These are phyloP conservation scores for Stramonita haemastoma DNA, from an alignment of 2,888 invertebrate genomes.

Conservation along the genomic window DNA sequence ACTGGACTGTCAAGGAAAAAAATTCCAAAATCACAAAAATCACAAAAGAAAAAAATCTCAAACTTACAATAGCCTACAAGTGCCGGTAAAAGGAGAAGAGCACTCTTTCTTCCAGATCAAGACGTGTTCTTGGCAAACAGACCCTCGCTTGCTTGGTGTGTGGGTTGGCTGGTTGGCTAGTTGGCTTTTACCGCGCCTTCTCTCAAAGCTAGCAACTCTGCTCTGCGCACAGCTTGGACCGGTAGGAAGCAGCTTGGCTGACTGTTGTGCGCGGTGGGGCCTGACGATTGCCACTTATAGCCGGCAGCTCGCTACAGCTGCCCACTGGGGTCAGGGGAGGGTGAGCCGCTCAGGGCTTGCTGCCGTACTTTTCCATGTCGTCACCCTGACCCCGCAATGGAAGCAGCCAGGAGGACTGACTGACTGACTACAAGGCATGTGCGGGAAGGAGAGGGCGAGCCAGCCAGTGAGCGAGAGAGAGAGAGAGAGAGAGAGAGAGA, in stretches of 20 bases:
- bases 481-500: background rate
- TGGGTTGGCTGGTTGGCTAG: too few species aligned
- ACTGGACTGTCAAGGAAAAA: too few species aligned
- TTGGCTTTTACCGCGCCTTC: too few species aligned
- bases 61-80: too few species aligned
- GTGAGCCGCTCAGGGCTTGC: background rate
- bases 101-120: too few species aligned
- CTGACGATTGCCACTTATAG: background rate
- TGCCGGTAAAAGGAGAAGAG: too few species aligned
- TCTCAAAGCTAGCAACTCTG: background rate
- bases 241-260: background rate
- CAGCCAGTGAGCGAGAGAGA: background rate
- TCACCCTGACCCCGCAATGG: background rate
- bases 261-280: background rate
- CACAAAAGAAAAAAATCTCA: too few species aligned
- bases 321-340: background rate
- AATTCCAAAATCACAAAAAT: too few species aligned
- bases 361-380: background rate
- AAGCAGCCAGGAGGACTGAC: background rate
- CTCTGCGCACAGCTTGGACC: background rate
- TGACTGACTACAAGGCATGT: background rate
- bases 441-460: background rate
- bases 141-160: too few species aligned
- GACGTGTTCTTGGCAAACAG: too few species aligned
- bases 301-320: too few species aligned